Evolutionary conservation across 2,888 invertebrate species (phyloP), one percentile per base, ranked within the genome.

Genomic region (Chrysotoxum bicinctum): DNA sequence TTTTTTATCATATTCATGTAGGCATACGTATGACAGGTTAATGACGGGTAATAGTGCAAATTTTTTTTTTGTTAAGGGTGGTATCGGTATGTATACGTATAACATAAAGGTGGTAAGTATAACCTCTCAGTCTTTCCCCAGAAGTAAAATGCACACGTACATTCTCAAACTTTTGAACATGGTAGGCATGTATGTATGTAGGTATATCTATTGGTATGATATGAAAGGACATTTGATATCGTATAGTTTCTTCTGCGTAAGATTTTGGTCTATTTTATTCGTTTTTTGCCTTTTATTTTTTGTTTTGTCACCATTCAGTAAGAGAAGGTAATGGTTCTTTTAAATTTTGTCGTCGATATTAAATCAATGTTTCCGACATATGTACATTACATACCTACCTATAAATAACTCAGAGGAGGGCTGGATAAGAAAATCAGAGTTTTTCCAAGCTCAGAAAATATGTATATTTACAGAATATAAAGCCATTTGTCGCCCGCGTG

Each of bases 31-130:
- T 82, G 77, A 78, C 73, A 82, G 82, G 82, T 82, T 82, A 78
- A 82, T 78, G 82, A 77, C 82, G 78, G 82, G 78, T 45, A 64
- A 64, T 77, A 77, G 77, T 73, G 66, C 60, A 68, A 68, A 56
- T 77, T 73, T 62, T 30, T 26, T 69, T 60, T 43, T 68, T 56
- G 48, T 48, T 16, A n/a, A 30, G n/a, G 1, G 21, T 14, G 21
- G 58, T 37, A 21, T n/a, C n/a, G n/a, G 21, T 14, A 26, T 45
- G 3, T 2, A 7, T 40, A 40, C n/a, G 4, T n/a, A n/a, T n/a
- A 40, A 23, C 14, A 19, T 26, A 54, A 16, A 16, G 54, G 30
- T 52, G 26, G 26, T 56, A 37, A 19, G 56, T 56, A 37, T 40
- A n/a, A n/a, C n/a, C 14, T 40, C 40, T n/a, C n/a, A 32, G 54